Percentiles rank a stretch among this genome's conserved stretches.
These are phyloP conservation scores for Myiagra hebetior DNA, from an alignment of 2,113 vertebrate species.

Conservation along the genomic window DNA sequence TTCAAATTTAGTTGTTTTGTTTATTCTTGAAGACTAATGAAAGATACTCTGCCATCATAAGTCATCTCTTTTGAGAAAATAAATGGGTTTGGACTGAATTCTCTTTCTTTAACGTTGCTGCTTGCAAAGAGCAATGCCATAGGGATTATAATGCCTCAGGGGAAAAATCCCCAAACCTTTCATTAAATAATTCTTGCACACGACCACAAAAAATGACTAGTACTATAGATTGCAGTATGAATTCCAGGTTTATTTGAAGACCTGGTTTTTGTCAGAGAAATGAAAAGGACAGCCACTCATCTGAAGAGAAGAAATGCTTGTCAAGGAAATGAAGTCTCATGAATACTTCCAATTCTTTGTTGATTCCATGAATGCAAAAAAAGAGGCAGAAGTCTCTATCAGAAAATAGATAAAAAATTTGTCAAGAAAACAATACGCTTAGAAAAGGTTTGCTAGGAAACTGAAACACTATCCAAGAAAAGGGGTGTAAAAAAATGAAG, in stretches of 20 bases:
- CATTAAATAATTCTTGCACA: background rate
- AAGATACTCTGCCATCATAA: background rate
- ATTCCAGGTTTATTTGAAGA: background rate
- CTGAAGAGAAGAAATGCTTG: background rate
- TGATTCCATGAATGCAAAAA: background rate
- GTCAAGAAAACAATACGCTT: background rate
- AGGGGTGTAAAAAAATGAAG: accelerated
- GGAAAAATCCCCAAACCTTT: background rate
- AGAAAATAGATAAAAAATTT: background rate
- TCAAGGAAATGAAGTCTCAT: background rate
- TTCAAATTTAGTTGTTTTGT: background rate
- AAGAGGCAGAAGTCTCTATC: background rate
- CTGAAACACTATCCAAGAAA: background rate
- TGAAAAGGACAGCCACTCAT: background rate
- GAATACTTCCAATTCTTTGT: background rate
- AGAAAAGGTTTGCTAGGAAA: background rate
- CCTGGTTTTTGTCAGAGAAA: background rate
- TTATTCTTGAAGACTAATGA: background rate
- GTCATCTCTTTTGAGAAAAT: background rate
- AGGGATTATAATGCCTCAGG: background rate
- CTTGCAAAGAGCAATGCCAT: background rate
- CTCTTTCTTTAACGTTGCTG: background rate
- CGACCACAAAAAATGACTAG: background rate
- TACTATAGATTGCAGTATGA: background rate
- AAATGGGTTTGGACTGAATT: background rate